Evolutionary conservation across 2,888 invertebrate genomes (phyloP), one percentile per base, ranked within the genome.

Genomic region (Scotopteryx bipunctaria): DNA sequence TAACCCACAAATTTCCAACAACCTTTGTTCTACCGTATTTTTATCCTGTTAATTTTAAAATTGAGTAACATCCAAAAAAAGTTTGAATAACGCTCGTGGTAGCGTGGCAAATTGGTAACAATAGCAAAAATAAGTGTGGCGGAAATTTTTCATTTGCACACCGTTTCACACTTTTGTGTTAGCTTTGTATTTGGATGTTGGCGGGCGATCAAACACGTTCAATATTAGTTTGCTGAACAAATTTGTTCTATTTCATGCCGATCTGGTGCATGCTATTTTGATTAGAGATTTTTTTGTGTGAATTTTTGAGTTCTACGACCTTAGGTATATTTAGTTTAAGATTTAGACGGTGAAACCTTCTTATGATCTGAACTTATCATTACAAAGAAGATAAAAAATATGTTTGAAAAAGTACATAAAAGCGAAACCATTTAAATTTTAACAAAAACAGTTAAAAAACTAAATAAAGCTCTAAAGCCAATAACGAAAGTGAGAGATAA

Each of bases 101-200:
- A 71, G 70, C 78, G 72, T 72, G 67, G 68, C 77, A 78, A 83
- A 86, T 84, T 81, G 76, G 73, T 71, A 78, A 85, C 84, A 86
- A 84, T 81, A 78, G 81, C 73, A 66, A 78, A 56, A 83, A 81
- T 83, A 81, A 82, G 77, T 75, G 76, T 68, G 66, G 74, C 69
- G 78, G 80, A 84, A 82, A 79, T 82, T 83, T 86, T 86, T 85
- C 86, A 86, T 84, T 86, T 83, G 81, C 79, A 77, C 79, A 71
- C 70, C 75, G 81, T 75, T 86, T 86, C 85, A 83, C 86, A 86
- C 83, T 81, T 66, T 69, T 60, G 70, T 79, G 83, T 82, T 82
- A 70, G 83, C 76, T 80, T 78, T 76, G 73, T 75, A 79, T 82
- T 81, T 81, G 44, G 78, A 67, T 61, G 64, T 51, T 50, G 42